A percentile compares a stretch with the other conserved stretches of the same genome.
Evolutionary conservation across 1,140 invertebrate species (phyloP).

Genomic region (Cotesia typhae): DNA sequence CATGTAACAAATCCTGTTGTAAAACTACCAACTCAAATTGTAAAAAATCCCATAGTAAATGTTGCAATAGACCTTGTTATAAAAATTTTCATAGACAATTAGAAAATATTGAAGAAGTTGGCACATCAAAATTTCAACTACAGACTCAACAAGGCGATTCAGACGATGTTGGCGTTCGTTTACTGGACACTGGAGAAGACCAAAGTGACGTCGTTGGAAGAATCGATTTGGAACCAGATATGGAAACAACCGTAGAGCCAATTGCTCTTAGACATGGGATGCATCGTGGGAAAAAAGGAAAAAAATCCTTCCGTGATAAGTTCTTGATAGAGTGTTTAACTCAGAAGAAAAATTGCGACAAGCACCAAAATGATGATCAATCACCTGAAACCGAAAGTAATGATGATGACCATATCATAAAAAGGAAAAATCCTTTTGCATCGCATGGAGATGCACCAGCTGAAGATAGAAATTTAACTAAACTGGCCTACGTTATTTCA

Average conservation of each 20-base stretch:
- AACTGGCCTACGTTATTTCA: neutral
- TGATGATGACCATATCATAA: neutral
- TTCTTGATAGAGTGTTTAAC: no score
- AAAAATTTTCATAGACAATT: neutral
- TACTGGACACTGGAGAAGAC: no score
- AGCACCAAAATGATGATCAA: neutral
- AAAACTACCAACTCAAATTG: neutral
- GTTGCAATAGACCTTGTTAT: neutral
- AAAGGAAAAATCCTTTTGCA: neutral
- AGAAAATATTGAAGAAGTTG: conserved; percentile 2
- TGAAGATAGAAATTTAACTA: neutral
- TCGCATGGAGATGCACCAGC: neutral
- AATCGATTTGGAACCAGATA: neutral
- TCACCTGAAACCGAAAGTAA: neutral
- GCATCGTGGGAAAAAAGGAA: no score
- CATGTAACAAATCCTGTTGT: neutral
- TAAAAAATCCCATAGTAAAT: neutral
- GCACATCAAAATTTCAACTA: conserved; percentile 15
- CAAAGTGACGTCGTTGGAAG: neutral
- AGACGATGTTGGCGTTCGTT: neutral
- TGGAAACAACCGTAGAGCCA: no score
- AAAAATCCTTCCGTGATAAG: no score
- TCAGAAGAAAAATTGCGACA: no score
- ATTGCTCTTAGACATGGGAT: no score
- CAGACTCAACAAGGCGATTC: conserved; percentile 7